A percentile compares a stretch with the other conserved stretches of the same genome.
Evolutionary conservation across 2,888 invertebrate species (phyloP).

Genomic region (Xestia ashworthii): DNA sequence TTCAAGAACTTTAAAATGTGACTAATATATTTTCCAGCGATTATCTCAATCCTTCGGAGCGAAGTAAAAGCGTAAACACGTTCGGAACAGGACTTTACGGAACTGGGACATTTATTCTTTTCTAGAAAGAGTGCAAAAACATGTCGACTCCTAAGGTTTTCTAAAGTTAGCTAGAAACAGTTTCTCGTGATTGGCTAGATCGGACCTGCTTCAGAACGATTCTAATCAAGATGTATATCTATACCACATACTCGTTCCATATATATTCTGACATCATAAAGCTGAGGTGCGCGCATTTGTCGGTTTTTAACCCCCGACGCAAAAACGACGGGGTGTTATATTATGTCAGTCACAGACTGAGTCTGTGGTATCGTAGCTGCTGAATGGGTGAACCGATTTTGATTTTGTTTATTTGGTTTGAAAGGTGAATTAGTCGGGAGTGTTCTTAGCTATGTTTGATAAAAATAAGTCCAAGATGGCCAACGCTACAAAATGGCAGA

Average conservation of each 20-base stretch:
- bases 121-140: constrained; percentile 27
- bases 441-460: no score
- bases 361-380: no score
- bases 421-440: no score
- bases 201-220: neutral
- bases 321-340: no score
- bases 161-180: constrained; percentile 5
- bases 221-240: constrained; percentile 1
- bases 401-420: no score
- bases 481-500: no score
- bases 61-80: neutral
- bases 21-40: no score
- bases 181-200: constrained; percentile 20
- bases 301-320: no score
- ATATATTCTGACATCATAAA: neutral
- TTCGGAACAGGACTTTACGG: constrained; percentile 4
- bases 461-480: no score
- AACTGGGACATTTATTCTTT: constrained; percentile 3
- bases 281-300: no score
- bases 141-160: constrained; percentile 5
- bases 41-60: neutral
- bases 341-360: no score
- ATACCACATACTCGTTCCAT: neutral
- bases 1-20: neutral
- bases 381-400: no score